Evolutionary conservation across 1,140 invertebrate species (phyloP), one percentile per base, ranked within the genome.

Genomic region (Brevipalpus yothersi): DNA sequence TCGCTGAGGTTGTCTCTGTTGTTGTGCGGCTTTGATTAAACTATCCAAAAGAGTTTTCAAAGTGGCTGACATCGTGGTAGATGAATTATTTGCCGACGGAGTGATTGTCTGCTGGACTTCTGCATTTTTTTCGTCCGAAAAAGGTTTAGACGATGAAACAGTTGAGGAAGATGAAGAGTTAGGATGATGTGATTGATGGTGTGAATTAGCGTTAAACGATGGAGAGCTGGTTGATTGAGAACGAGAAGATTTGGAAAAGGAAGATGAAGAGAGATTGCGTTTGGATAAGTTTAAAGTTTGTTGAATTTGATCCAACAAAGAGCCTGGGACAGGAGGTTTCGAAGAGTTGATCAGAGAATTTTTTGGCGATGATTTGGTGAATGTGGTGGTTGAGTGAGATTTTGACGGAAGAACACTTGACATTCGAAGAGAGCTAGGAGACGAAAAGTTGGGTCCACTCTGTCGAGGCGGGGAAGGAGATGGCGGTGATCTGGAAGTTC

Each of bases 1-100:
- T 51, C n/a, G n/a, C n/a, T 51, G n/a, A 17, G n/a, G n/a, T 17
- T 51, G n/a, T 13, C 12, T n/a, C 39, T 55, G 53, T 55, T 39
- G 53, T 31, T 57, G 56, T n/a, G 56, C 56, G n/a, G 56, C 41
- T 42, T 57, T 57, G 12, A 57, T 57, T 12, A 57, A 21, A 42
- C 43, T 19, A 41, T 57, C 56, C n/a, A 57, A 21, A 12, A 57
- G 12, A 13, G 41, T 42, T 43, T 57, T 57, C 11, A 57, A 55
- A 39, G 53, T 39, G 39, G 53, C n/a, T n/a, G 49, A 51, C 21
- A 51, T 10, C 17, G 49, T 10, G 8, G n/a, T 51, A 10, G 21
- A 19, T 45, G 43, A 45, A 45, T 4, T 10, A n/a, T n/a, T 51
- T 19, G 49, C n/a, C 21, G 49, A n/a, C 17, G 21, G n/a, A 17